Evolutionary conservation across 2,888 invertebrate genomes (phyloP).

Genomic region (Diarsia brunnea): DNA sequence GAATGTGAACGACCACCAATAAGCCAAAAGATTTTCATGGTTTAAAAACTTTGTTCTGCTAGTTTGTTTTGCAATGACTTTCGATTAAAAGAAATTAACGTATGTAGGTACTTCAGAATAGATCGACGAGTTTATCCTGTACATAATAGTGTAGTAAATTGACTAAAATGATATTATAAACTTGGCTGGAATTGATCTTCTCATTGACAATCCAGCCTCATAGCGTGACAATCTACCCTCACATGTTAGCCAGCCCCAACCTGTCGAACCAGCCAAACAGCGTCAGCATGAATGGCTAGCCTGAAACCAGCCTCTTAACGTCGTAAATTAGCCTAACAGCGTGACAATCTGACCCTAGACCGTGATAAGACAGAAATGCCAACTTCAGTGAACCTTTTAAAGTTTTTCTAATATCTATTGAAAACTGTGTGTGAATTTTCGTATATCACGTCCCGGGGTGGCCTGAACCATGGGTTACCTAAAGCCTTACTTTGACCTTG

Average conservation of each 20-base stretch:
- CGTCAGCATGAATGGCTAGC: background rate
- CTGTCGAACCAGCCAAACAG: background rate
- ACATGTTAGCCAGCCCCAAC: background rate
- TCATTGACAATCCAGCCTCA: too few relatives aligned
- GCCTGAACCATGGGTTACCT: background rate
- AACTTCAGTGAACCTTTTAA: background rate
- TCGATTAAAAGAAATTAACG: background rate
- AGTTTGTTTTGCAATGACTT: background rate
- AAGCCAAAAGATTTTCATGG: conserved; percentile 30
- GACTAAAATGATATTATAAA: background rate
- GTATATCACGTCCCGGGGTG: background rate
- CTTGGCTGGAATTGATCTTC: background rate
- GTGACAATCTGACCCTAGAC: accelerated
- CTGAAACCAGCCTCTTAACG: background rate
- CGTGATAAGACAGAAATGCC: background rate
- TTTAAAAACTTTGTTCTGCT: background rate
- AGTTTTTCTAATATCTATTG: background rate
- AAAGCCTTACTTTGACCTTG: background rate
- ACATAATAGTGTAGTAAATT: too few relatives aligned
- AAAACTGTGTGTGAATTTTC: background rate
- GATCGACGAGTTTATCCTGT: background rate
- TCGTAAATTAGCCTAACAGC: background rate
- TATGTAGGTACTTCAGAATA: background rate
- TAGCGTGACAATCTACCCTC: background rate
- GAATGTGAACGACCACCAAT: conserved; percentile 47